A percentile compares a stretch with the other conserved stretches of the same genome.
Conservation (phyloP, 53 echinoderm and acorn worm genomes). For the Holothuria leucospilota region DNA sequence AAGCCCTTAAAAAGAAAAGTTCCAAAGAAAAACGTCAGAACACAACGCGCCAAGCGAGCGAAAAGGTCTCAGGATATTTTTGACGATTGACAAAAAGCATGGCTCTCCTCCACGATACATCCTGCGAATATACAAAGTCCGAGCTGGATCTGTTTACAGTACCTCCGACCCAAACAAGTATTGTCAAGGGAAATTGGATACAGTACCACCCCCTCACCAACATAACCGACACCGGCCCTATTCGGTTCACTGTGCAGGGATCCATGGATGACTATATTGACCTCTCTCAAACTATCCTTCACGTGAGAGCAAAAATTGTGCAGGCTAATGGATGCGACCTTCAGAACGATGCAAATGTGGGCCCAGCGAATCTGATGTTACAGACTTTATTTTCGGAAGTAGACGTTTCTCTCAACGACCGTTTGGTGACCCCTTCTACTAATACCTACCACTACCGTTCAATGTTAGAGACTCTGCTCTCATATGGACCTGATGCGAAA, state of each 20-base stretch:
- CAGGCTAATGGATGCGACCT: constrained; percentile 59
- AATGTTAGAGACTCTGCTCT: constrained; percentile 61
- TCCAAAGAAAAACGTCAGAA: too few species aligned
- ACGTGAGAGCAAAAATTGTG: constrained; percentile 54
- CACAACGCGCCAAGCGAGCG: too few species aligned
- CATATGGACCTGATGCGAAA: constrained; percentile 45
- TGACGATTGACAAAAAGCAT: too few species aligned
- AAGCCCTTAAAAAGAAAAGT: too few species aligned
- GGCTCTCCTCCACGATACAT: too few species aligned
- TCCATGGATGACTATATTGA: constrained; percentile 62
- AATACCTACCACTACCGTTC: background rate
- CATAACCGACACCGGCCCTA: constrained; percentile 1
- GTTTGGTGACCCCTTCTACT: constrained; percentile 46
- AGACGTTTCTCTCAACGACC: constrained; percentile 54
- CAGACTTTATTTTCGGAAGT: constrained; percentile 72
- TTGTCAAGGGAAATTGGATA: constrained; percentile 19
- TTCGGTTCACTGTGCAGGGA: constrained; percentile 59
- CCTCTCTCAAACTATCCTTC: constrained; percentile 52
- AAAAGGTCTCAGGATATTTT: too few species aligned
- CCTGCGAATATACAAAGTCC: too few species aligned
- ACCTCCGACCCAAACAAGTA: too few species aligned
- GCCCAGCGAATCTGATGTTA: constrained; percentile 60
- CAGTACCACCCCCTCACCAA: constrained; percentile 44
- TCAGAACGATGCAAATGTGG: constrained; percentile 50
- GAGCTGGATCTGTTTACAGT: too few species aligned